A percentile compares a stretch with the other conserved stretches of the same genome.
Evolutionary conservation across 1,140 invertebrate genomes (phyloP).

Genomic region (Panonychus citri): DNA sequence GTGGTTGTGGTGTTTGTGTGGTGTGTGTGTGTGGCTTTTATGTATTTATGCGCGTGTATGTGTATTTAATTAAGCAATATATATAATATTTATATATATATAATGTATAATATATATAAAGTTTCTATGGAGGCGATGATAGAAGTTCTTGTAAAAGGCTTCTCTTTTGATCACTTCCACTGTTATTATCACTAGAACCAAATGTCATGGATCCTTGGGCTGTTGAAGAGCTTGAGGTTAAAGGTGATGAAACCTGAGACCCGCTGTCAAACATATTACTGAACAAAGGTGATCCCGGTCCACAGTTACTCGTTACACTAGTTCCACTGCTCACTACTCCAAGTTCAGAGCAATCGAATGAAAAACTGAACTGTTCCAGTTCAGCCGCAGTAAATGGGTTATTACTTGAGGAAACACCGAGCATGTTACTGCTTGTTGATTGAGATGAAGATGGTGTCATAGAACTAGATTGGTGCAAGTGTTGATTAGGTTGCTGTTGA

Average conservation of each 20-base stretch:
- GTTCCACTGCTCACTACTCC: neutral
- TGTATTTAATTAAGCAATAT: no score
- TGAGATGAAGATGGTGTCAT: slow-evolving; percentile 3
- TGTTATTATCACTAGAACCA: neutral
- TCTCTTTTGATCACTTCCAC: neutral
- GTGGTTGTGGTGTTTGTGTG: no score
- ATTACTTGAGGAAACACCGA: slow-evolving; percentile 10
- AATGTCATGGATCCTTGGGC: neutral
- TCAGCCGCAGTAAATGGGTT: slow-evolving; percentile 32
- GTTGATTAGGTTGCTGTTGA: slow-evolving; percentile 15
- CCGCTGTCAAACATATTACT: neutral
- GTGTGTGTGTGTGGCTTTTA: no score
- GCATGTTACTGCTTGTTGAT: slow-evolving; percentile 1
- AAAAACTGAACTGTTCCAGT: slow-evolving; percentile 39
- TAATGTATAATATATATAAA: no score
- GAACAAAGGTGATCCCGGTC: neutral
- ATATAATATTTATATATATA: no score
- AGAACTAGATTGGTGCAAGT: slow-evolving; percentile 12
- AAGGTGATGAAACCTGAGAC: neutral
- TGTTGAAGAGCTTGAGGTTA: neutral
- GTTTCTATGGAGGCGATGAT: neutral
- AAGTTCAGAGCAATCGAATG: slow-evolving; percentile 33
- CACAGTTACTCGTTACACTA: neutral
- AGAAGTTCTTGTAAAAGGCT: neutral
- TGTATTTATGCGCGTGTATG: no score